Evolutionary conservation across 2,797 vertebrate species (phyloP).

Genomic region (Chelidonichthys spinosus): DNA sequence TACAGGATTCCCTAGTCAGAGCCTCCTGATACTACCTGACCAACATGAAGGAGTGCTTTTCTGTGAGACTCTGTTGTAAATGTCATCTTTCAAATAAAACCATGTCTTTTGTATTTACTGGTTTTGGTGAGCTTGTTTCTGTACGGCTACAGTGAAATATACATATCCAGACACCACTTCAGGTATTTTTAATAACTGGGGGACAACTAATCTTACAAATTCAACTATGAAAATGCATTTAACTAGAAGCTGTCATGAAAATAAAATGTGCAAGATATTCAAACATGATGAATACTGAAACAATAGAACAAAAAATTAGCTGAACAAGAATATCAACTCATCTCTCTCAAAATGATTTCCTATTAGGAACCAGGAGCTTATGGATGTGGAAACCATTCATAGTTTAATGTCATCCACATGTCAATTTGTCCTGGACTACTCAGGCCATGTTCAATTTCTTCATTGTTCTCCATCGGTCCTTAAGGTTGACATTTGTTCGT

Average conservation of each 20-base stretch:
- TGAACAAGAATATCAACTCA: background rate
- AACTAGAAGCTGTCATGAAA: background rate
- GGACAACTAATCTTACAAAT: background rate
- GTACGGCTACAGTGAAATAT: background rate
- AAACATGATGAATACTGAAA: background rate
- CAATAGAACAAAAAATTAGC: background rate
- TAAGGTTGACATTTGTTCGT: constrained; percentile 81
- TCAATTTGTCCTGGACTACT: background rate
- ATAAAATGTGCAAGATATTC: background rate
- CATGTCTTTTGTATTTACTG: constrained; percentile 21
- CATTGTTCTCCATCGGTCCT: constrained; percentile 86
- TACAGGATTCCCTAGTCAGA: constrained; percentile 3
- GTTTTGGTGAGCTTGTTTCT: background rate
- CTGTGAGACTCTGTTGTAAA: constrained; percentile 23
- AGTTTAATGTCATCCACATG: background rate
- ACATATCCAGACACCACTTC: background rate
- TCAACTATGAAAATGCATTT: constrained; percentile 5
- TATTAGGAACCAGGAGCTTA: background rate
- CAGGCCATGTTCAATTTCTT: constrained; percentile 64
- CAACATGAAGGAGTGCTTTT: background rate
- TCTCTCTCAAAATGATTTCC: background rate
- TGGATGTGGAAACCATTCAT: no score
- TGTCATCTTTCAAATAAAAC: constrained; percentile 52
- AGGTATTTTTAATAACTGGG: background rate
- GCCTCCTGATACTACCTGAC: background rate